Percentiles rank a stretch among this genome's conserved stretches.
Evolutionary conservation across 2,113 vertebrate species (phyloP).

Genomic region (Chlorocebus sabaeus): DNA sequence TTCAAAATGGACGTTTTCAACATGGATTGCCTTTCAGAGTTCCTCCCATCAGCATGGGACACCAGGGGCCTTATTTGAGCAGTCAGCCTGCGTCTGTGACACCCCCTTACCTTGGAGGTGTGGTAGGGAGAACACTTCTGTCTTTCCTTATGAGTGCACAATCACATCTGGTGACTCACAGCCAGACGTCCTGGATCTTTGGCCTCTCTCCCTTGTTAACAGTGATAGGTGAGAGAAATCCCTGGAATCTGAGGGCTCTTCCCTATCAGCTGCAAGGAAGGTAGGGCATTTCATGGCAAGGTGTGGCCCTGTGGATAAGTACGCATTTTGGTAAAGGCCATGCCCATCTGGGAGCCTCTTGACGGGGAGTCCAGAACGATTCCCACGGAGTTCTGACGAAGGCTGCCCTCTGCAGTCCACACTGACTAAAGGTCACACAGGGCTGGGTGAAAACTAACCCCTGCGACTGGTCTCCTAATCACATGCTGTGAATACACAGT

Average conservation of each 20-base stretch:
- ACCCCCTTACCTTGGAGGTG: no score
- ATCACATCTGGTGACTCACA: neutral
- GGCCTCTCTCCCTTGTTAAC: neutral
- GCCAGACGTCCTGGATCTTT: neutral
- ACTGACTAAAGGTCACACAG: neutral
- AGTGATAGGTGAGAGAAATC: neutral
- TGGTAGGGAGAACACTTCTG: neutral
- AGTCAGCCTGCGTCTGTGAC: neutral
- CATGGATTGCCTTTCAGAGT: neutral
- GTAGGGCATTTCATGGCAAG: neutral
- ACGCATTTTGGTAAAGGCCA: fast-evolving
- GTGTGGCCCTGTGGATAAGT: neutral
- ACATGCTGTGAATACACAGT: neutral
- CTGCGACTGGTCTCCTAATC: neutral
- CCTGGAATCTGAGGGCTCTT: neutral
- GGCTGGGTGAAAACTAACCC: neutral
- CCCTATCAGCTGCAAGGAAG: neutral
- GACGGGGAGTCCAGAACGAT: fast-evolving
- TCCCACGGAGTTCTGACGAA: neutral
- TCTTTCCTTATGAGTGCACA: neutral
- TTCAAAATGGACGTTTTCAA: neutral
- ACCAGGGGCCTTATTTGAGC: neutral
- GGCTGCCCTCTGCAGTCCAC: neutral
- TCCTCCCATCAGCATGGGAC: neutral
- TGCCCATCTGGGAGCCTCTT: neutral